Percentiles rank a stretch among this genome's conserved stretches.
phyloP scores from a whole-genome alignment of 2,113 vertebrate genomes.

The Argyrosomus japonicus region DNA sequence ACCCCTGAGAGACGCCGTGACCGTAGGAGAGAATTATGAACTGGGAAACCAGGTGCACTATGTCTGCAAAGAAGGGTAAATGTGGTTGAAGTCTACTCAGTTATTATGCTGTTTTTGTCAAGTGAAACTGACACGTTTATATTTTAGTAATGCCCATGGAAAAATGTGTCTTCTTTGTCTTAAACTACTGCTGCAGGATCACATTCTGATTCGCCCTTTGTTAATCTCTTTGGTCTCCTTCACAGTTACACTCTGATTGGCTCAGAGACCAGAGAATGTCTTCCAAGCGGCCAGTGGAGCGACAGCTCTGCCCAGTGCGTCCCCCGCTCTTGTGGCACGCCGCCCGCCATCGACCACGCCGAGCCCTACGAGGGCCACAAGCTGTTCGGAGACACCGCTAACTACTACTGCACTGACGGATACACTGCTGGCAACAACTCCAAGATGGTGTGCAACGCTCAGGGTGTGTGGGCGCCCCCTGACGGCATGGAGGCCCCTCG shows the following conservation, averaged over 20 bases:
- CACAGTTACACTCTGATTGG: conserved; percentile 92
- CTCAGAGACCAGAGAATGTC: conserved; percentile 89
- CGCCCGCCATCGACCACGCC: conserved; percentile 92
- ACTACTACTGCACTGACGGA: conserved; percentile 95
- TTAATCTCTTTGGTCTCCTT: conserved; percentile 10
- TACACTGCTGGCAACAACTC: conserved; percentile 93
- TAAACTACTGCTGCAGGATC: neutral
- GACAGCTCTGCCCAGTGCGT: conserved; percentile 89
- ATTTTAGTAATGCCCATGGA: too few species aligned
- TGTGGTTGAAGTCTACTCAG: conserved; percentile 46
- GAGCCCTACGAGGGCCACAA: conserved; percentile 91
- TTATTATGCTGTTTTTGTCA: neutral
- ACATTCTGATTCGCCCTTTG: neutral
- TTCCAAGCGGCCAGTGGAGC: conserved; percentile 90
- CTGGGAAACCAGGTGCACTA: conserved; percentile 90
- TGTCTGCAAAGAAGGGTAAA: conserved; percentile 96
- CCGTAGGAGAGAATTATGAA: conserved; percentile 88
- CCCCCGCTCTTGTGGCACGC: conserved; percentile 94
- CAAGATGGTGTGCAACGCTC: conserved; percentile 91
- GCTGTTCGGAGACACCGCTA: conserved; percentile 92
- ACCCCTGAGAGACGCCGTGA: conserved; percentile 85
- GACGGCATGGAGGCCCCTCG: conserved; percentile 85
- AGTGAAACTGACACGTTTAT: neutral
- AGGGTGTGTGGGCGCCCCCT: conserved; percentile 93
- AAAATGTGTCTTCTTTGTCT: too few species aligned